Percentiles rank a stretch among this genome's conserved stretches.
Conservation (phyloP, 2,888 invertebrate species). For the Mythimna pallens region DNA sequence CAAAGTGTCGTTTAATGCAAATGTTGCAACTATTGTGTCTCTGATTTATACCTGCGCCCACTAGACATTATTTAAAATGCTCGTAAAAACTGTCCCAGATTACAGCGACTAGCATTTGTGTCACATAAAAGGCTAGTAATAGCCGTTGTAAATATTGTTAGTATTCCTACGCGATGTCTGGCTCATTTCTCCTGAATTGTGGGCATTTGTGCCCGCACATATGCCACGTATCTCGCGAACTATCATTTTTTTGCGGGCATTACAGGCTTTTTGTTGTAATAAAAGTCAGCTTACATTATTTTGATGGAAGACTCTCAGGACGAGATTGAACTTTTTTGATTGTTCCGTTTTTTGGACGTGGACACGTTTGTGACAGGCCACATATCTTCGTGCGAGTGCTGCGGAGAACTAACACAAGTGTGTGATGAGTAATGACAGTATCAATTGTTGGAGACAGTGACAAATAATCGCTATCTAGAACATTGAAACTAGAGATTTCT, state of each 20-base stretch:
- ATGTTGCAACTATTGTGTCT: conserved; percentile 76
- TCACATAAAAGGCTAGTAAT: conserved; percentile 78
- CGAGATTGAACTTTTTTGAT: conserved; percentile 63
- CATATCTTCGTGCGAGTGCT: conserved; percentile 39
- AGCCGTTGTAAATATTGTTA: conserved; percentile 76
- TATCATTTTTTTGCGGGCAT: conserved; percentile 62
- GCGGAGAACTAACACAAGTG: conserved; percentile 24
- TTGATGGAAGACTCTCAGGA: conserved; percentile 51
- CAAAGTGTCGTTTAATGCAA: conserved; percentile 78
- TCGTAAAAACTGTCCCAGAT: conserved; percentile 80
- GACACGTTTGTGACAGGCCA: conserved; percentile 42
- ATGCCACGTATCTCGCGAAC: conserved; percentile 60
- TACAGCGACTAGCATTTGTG: conserved; percentile 76
- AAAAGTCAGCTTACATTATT: conserved; percentile 66
- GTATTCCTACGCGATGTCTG: conserved; percentile 67
- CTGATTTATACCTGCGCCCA: conserved; percentile 76
- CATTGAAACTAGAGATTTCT: conserved; percentile 55
- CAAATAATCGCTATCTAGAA: conserved; percentile 47
- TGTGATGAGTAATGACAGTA: conserved; percentile 48
- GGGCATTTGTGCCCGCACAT: conserved; percentile 53
- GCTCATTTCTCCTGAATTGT: conserved; percentile 74
- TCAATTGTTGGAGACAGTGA: conserved; percentile 54
- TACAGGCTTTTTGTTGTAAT: conserved; percentile 62
- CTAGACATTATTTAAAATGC: conserved; percentile 79
- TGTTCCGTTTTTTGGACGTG: conserved; percentile 45